Evolutionary conservation across 2,888 invertebrate species (phyloP), one percentile per base, ranked within the genome.

Genomic region (Azorinus chamasolen): DNA sequence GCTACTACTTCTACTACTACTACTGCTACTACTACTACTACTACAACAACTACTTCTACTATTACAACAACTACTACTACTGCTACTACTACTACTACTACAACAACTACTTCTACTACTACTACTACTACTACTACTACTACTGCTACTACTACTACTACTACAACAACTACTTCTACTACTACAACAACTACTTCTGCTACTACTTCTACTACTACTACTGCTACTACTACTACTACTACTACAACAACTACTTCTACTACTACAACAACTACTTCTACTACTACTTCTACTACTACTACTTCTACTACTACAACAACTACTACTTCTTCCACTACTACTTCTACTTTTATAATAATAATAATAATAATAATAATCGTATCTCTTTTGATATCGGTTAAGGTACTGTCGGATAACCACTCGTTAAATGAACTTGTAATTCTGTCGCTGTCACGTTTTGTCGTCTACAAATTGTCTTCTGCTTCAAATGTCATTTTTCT

Each of bases 281-380:
- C 48, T 48, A 48, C 48, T 48, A 48, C 48, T 48, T 14, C 48
- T 48, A 48, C 48, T 48, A 48, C 48, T 48, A 48, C 48, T 48
- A 48, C 48, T 48, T 14, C 48, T n/a, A 10, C 48, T 48, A 48
- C 48, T n/a, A 14, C 20, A 10, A 48, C 48, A n/a, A 48, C 48
- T 48, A 48, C 18, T 48, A 48, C 48, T 48, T 10, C 10, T 48
- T n/a, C 48, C 18, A 48, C 18, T 48, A 48, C 48, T 14, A 48
- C 48, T 48, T 14, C 48, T 48, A n/a, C 18, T 48, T 14, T 18
- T 48, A 48, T 18, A n/a, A 48, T 18, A n/a, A 48, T 18, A n/a
- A n/a, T n/a, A n/a, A n/a, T 10, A 10, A 48, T 18, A 48, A n/a
- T 10, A 48, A 14, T 18, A 48, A 10, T 20, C 10, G 14, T 48